Conservation (phyloP, 2,888 invertebrate genomes). For the Agrochola circellaris region DNA sequence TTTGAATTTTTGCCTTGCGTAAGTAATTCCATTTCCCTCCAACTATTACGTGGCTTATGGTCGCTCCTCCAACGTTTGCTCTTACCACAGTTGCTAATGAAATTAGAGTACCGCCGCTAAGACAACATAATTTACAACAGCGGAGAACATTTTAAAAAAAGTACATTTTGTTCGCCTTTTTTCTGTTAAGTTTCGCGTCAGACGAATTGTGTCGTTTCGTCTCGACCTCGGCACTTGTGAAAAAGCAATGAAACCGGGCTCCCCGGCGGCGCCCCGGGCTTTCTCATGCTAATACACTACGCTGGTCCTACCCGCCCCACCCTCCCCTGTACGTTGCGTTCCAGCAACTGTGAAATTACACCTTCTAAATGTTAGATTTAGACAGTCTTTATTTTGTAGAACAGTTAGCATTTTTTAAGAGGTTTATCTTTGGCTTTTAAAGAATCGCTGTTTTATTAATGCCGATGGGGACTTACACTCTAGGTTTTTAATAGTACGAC, state of each 20-base stretch:
- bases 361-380: constrained; percentile 75
- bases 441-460: background rate
- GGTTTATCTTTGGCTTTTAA: background rate
- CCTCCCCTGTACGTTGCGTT: constrained; percentile 76
- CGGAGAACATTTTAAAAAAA: constrained; percentile 72
- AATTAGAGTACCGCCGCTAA: constrained; percentile 77
- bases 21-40: constrained; percentile 59
- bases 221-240: constrained; percentile 67
- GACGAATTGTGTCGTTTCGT: constrained; percentile 70
- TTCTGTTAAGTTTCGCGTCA: constrained; percentile 65
- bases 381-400: constrained; percentile 68
- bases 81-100: constrained; percentile 76
- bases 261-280: constrained; percentile 65
- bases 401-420: constrained; percentile 19
- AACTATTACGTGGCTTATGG: constrained; percentile 69
- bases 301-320: constrained; percentile 48
- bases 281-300: constrained; percentile 79
- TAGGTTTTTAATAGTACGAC: background rate
- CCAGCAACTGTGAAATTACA: constrained; percentile 85
- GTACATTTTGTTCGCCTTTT: constrained; percentile 64
- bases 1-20: constrained; percentile 54
- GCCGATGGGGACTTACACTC: no score
- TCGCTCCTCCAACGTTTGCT: constrained; percentile 60
- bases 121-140: constrained; percentile 76
- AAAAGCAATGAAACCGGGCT: constrained; percentile 72